Base-by-base conservation (phyloP, 1,140 invertebrate genomes). In the Metopolophium dirhodum region DNA sequence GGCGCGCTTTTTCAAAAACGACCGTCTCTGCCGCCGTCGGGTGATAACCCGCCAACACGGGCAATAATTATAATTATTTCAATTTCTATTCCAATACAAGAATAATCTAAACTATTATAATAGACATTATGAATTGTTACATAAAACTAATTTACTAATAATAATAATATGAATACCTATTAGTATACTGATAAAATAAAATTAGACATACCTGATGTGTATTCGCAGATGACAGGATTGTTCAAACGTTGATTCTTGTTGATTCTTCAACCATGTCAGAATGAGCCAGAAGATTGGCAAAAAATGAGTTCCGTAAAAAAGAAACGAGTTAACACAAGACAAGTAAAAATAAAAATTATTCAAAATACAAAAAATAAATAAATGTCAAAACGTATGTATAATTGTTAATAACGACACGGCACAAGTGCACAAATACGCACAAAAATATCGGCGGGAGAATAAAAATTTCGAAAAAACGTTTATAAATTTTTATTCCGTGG, bases 1-100 rank as follows among this genome's bases (percentile, higher is more conserved):
- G 88, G 88, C 88, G 88, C 51, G 88, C 88, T 89, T 89, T 89
- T 89, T 89, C 49, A 41, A 89, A 89, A 89, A 77, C 61, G 30
- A 77, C n/a, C 30, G 30, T 77, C n/a, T 77, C 61, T 30, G n/a
- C 61, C 57, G 30, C n/a, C 3, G 14, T 30, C 61, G 61, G 7
- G 14, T n/a, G 2, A 54, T 51, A 8, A 4, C 61, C 61, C 30
- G n/a, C n/a, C 30, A 77, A 77, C n/a, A 7, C 61, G 14, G n/a
- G 61, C 61, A 18, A 77, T 18, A 4, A 77, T 77, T 14, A 7
- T 77, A 77, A 68, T 68, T n/a, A 68, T 68, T n/a, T n/a, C 20
- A 14, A n/a, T 68, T 68, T n/a, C 30, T 68, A n/a, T n/a, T 68
- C 30, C 11, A 68, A n/a, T 14, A n/a, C 9, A 30, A 3, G 8